These are phyloP conservation scores for Chaetodon trifascialis DNA, from an alignment of 2,113 vertebrate genomes.

Conservation along the genomic window DNA sequence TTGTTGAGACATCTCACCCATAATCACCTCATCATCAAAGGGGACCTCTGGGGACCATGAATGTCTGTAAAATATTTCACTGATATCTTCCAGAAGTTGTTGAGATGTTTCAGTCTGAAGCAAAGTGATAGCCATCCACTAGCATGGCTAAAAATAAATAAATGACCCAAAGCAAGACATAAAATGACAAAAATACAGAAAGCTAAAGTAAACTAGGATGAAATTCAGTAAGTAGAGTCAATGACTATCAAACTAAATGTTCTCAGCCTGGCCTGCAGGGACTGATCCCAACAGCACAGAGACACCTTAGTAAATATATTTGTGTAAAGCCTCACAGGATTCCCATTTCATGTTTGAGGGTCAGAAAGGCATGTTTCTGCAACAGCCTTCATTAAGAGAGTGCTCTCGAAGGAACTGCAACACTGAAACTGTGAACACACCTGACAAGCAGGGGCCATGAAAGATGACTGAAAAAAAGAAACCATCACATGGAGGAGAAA, in stretches of 20 bases:
- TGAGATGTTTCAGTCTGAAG: too few relatives aligned
- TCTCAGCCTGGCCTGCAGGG: neutral
- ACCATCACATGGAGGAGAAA: neutral
- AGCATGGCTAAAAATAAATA: too few relatives aligned
- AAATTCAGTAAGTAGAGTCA: too few relatives aligned
- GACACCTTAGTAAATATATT: neutral
- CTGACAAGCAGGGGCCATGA: neutral
- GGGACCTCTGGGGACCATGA: neutral
- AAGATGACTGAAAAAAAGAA: neutral
- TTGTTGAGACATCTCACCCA: too few relatives aligned
- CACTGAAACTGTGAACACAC: constrained; percentile 7
- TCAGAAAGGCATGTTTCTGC: constrained; percentile 1
- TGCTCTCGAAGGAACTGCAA: neutral
- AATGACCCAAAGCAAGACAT: too few relatives aligned
- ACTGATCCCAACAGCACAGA: neutral
- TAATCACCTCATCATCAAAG: too few relatives aligned
- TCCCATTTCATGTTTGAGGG: neutral
- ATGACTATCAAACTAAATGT: neutral
- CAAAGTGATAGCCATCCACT: too few relatives aligned
- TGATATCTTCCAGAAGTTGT: too few relatives aligned
- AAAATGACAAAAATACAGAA: too few relatives aligned
- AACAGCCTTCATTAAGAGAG: neutral
- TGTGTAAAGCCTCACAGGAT: neutral
- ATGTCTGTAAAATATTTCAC: too few relatives aligned
- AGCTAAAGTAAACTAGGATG: too few relatives aligned